phyloP scores from a whole-genome alignment of 2,113 vertebrate species.

The Semicossyphus pulcher region DNA sequence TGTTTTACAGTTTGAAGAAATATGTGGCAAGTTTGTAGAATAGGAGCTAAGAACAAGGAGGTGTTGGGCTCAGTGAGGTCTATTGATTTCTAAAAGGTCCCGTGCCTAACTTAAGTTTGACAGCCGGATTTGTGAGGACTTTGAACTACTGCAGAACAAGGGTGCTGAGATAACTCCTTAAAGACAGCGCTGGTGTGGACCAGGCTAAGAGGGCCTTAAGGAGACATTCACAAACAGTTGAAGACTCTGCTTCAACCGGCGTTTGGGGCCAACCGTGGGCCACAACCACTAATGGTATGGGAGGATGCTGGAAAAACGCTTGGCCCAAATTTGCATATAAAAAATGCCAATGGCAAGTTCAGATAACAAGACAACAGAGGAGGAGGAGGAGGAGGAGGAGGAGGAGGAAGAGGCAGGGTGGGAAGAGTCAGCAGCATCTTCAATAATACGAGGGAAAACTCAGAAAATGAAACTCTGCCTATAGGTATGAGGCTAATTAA shows the following conservation, averaged over 20 bases:
- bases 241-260: conserved; percentile 43
- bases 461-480: conserved; percentile 80
- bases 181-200: conserved; percentile 67
- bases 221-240: conserved; percentile 59
- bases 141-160: conserved; percentile 72
- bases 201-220: conserved; percentile 73
- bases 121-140: conserved; percentile 79
- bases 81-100: conserved; percentile 81
- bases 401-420: conserved; percentile 62
- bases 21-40: conserved; percentile 65
- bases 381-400: conserved; percentile 48
- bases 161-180: conserved; percentile 47
- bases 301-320: conserved; percentile 80
- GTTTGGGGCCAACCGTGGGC: conserved; percentile 69
- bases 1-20: conserved; percentile 24
- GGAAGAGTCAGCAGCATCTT: conserved; percentile 79
- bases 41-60: conserved; percentile 22
- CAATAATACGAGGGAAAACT: conserved; percentile 79
- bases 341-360: conserved; percentile 73
- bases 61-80: conserved; percentile 44
- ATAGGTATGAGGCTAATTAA: conserved; percentile 86
- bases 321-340: conserved; percentile 80
- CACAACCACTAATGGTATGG: conserved; percentile 75
- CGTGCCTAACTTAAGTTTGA: conserved; percentile 72
- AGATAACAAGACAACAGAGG: conserved; percentile 82